Base-by-base conservation (phyloP, 1,140 invertebrate species). In the Trinorchestia longiramus region DNA sequence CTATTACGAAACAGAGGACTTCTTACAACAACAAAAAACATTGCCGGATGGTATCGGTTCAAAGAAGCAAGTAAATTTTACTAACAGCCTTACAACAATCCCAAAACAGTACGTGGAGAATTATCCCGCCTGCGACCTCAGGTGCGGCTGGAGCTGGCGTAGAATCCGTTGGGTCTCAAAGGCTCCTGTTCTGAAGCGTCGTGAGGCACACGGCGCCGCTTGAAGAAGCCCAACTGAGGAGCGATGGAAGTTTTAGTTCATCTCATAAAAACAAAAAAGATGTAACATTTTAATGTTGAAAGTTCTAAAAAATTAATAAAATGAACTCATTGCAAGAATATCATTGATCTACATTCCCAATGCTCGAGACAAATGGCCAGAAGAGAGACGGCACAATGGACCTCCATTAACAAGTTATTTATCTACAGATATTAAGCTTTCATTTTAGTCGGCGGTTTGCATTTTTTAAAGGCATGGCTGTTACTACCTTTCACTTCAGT, bases 221-320 rank as follows among this genome's bases (percentile, higher is more conserved):
- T 99, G 97, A 99, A 99, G 98, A 99, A 99, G 90, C 99, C 99
- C 43, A 98, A 97, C 97, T 98, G 28, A 36, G 62, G 28, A 28
- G 28, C 15, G 3, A 36, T 77, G 15, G 36, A 77, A 11, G 1
- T 28, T 53, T 77, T 77, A 77, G 62, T 15, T 3, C 1, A 77
- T 19, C 28, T 19, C 62, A 19, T 77, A 77, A 77, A 23, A 53
- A 53, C 47, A 53, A 53, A 53, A 53, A n/a, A n/a, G n/a, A n/a
- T n/a, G n/a, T n/a, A n/a, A 53, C 47, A 53, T 53, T 6, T 19
- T 19, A 53, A 19, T 53, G 47, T 19, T 53, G 6, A 19, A 53
- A 53, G 19, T 53, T 99, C 87, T n/a, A 88, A 88, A 88, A 8
- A 6, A 40, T n/a, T 8, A 42, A 88, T 40, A 88, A 88, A 88